These are phyloP conservation scores for Eclectus roratus DNA, from an alignment of 2,113 vertebrate genomes.

Conservation along the genomic window DNA sequence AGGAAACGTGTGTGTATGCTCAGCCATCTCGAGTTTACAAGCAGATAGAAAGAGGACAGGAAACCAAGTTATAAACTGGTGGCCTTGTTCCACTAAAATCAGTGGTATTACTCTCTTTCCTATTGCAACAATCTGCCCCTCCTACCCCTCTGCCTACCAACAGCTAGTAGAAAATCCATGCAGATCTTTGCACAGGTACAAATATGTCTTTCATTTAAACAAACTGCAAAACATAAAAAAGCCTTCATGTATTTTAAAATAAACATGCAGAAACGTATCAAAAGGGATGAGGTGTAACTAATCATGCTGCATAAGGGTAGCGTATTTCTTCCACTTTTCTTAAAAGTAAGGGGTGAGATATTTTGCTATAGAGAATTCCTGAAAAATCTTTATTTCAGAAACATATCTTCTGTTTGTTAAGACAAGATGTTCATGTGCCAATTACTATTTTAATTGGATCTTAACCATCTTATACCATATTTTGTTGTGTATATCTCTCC, in stretches of 20 bases:
- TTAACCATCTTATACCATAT: background rate
- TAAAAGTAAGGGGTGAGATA: background rate
- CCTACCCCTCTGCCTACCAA: background rate
- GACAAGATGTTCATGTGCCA: background rate
- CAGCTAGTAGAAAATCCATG: background rate
- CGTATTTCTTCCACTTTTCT: background rate
- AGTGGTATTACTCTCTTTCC: background rate
- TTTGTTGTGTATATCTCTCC: background rate
- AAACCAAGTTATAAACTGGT: background rate
- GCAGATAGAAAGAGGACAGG: background rate
- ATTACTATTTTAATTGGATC: background rate
- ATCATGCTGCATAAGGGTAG: background rate
- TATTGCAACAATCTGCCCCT: background rate
- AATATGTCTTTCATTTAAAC: background rate
- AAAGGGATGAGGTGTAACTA: background rate
- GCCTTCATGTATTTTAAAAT: background rate
- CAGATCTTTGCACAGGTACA: background rate
- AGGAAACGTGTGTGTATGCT: background rate
- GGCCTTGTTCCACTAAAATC: background rate
- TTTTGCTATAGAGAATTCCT: background rate
- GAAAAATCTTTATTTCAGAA: background rate
- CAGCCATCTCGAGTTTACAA: background rate
- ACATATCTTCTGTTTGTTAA: background rate
- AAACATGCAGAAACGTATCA: background rate
- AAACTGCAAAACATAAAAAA: background rate